Base-by-base conservation (phyloP, 2,888 invertebrate species). In the Malachius bipustulatus region DNA sequence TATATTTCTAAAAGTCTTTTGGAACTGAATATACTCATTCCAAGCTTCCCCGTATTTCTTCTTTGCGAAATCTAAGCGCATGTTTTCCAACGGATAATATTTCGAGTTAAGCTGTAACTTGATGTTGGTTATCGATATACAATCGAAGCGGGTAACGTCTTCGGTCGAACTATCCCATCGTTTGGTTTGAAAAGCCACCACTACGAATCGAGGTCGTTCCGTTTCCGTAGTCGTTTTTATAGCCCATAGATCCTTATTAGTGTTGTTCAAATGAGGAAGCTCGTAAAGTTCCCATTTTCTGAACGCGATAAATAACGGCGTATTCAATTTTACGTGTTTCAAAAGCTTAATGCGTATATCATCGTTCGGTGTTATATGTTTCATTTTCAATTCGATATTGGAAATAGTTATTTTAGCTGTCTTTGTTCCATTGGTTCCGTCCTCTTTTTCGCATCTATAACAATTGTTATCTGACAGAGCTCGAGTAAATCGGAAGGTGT, bases 401-500 rank as follows among this genome's bases (percentile, higher is more conserved):
- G 12, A 4, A 4, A 30, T 14, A 4, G 4, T 4, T n/a, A 30
- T 4, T 4, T 30, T 4, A n/a, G n/a, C n/a, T 11, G 4, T 12
- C 14, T 30, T 30, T 4, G 12, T 15, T 36, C 28, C 30, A 14
- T 33, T 34, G n/a, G 27, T 29, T 32, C 19, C 16, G n/a, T 28
- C 15, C 32, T 29, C 34, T 26, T 38, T 28, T 35, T 34, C n/a
- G n/a, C n/a, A n/a, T n/a, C n/a, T 8, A 13, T 19, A 4, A 4
- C 12, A 4, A 32, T 35, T 35, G 6, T 3, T 4, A 15, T 35
- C 35, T 8, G 16, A 29, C 8, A 26, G 24, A 8, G 36, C 4
- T 31, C 36, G 19, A 10, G 32, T 19, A n/a, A 32, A 32, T 15
- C 36, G 16, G 9, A 36, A n/a, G 6, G 26, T 9, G 11, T 36